These are phyloP conservation scores for Lutraria lutraria DNA, from an alignment of 2,888 invertebrate species.

Conservation along the genomic window DNA sequence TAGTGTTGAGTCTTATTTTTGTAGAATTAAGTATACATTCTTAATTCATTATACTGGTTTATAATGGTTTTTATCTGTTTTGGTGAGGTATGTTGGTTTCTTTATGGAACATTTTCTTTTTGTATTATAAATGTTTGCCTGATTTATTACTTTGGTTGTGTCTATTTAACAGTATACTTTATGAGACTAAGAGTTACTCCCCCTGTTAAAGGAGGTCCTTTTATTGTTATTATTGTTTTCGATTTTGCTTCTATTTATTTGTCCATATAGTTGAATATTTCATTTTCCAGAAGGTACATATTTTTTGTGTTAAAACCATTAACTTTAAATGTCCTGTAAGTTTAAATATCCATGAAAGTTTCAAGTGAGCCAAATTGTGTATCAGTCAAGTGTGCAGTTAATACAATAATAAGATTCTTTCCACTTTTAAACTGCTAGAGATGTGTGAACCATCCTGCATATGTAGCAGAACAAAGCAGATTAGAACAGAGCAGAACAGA, in stretches of 20 bases:
- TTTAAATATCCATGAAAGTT: neutral
- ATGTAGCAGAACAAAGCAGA: too few relatives aligned
- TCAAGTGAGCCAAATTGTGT: neutral
- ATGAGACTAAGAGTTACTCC: neutral
- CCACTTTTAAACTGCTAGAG: too few relatives aligned
- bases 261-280: neutral
- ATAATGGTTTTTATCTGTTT: neutral
- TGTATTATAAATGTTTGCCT: too few relatives aligned
- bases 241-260: neutral
- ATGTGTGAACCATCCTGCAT: too few relatives aligned
- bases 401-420: too few relatives aligned
- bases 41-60: neutral
- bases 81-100: too few relatives aligned
- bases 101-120: too few relatives aligned
- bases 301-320: neutral
- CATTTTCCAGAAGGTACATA: neutral
- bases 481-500: too few relatives aligned
- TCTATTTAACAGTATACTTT: neutral
- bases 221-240: neutral
- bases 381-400: too few relatives aligned
- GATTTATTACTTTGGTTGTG: too few relatives aligned
- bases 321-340: neutral
- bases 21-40: neutral
- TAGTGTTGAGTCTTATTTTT: neutral
- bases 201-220: neutral